phyloP scores from a whole-genome alignment of 2,797 vertebrate species.

The Xenops minutus region DNA sequence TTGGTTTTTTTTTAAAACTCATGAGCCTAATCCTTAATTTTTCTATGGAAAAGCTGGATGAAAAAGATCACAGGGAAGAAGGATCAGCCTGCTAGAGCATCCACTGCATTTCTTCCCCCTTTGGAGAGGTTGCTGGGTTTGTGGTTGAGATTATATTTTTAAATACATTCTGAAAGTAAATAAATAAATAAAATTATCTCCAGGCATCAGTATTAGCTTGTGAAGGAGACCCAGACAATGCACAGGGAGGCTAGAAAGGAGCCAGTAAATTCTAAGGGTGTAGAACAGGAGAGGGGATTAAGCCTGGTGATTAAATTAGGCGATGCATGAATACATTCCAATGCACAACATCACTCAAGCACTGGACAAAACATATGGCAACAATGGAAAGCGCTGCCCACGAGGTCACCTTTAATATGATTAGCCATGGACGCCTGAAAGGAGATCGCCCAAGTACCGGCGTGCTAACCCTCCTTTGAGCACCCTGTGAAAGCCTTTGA shows the following conservation, averaged over 20 bases:
- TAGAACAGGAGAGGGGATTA: conserved; percentile 70
- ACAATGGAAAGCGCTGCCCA: conserved; percentile 76
- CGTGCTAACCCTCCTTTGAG: conserved; percentile 60
- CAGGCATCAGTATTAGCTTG: background rate
- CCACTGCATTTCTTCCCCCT: background rate
- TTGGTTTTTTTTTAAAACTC: conserved; percentile 44
- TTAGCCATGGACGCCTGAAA: conserved; percentile 83
- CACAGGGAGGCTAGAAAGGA: background rate
- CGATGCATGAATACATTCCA: conserved; percentile 84
- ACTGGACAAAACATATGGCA: conserved; percentile 82
- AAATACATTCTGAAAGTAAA: background rate
- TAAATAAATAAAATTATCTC: conserved; percentile 7
- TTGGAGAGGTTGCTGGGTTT: background rate
- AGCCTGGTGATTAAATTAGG: conserved; percentile 83
- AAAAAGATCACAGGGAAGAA: background rate
- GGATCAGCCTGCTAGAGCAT: background rate
- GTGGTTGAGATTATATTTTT: background rate
- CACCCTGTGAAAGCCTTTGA: conserved; percentile 65
- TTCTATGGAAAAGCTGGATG: conserved; percentile 51
- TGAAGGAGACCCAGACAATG: conserved; percentile 24
- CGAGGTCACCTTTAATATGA: conserved; percentile 85
- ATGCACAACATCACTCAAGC: conserved; percentile 85
- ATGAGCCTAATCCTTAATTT: conserved; percentile 39
- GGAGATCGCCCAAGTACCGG: conserved; percentile 40
- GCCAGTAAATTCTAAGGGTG: conserved; percentile 39